Conservation (phyloP, 2,113 vertebrate genomes). For the Nannospalax galili region DNA sequence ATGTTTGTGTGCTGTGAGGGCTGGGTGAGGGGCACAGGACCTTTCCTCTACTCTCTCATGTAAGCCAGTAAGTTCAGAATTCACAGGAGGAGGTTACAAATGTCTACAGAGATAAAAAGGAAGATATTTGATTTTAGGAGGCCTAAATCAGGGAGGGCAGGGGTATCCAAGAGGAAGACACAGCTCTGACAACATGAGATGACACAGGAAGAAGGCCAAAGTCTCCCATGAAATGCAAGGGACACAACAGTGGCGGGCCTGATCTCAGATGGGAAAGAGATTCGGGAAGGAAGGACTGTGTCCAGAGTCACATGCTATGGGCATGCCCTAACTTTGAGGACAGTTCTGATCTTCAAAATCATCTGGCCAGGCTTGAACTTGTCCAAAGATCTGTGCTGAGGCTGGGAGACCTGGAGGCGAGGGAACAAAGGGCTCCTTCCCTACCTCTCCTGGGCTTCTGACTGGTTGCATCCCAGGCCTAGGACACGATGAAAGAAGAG, state of each 20-base stretch:
- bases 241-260: background rate
- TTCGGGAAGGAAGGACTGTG: background rate
- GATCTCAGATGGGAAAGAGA: background rate
- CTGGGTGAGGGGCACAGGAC: background rate
- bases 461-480: too few relatives aligned
- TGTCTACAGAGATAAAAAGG: background rate
- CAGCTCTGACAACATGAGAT: background rate
- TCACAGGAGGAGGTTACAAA: rapidly evolving
- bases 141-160: background rate
- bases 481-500: background rate
- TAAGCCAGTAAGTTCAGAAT: background rate
- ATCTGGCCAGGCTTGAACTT: background rate
- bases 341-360: background rate
- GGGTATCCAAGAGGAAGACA: background rate
- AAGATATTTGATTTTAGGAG: background rate
- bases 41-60: background rate
- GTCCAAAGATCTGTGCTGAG: background rate
- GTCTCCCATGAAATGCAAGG: background rate
- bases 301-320: background rate
- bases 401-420: background rate
- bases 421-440: too few relatives aligned
- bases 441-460: background rate
- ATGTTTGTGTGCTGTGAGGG: background rate
- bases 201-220: background rate
- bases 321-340: background rate